phyloP scores from a whole-genome alignment of 2,888 invertebrate species.

The Malachius bipustulatus region DNA sequence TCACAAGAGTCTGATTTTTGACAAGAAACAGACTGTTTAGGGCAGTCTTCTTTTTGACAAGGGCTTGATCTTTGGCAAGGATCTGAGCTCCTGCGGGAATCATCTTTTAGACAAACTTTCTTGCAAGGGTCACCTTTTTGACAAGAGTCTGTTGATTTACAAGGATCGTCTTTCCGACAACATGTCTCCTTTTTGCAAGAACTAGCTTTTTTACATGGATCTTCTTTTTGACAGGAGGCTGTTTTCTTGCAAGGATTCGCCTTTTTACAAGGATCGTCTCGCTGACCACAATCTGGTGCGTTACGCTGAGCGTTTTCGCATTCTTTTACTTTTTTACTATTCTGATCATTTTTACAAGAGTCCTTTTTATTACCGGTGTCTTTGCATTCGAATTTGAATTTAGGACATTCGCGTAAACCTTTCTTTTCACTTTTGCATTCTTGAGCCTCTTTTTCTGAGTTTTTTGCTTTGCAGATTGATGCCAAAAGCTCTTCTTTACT shows the following conservation, averaged over 20 bases:
- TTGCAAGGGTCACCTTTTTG: conserved; percentile 1
- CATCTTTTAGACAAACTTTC: no score
- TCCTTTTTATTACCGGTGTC: neutral
- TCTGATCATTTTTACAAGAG: no score
- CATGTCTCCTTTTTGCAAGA: neutral
- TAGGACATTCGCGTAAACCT: no score
- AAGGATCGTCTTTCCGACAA: conserved; percentile 2
- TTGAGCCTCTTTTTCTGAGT: no score
- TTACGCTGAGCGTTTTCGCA: neutral
- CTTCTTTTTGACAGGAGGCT: conserved; percentile 1
- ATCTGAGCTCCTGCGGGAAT: no score
- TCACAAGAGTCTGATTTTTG: neutral
- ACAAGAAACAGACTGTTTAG: no score
- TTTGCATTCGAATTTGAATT: no score
- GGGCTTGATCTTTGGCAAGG: conserved; percentile 1
- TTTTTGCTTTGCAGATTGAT: no score
- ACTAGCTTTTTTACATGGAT: neutral
- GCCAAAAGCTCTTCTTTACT: no score
- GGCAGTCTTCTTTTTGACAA: no score
- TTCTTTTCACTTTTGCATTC: no score
- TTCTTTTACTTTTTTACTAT: neutral
- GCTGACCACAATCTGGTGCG: neutral
- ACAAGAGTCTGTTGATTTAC: neutral
- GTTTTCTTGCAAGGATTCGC: neutral
- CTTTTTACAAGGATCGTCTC: conserved; percentile 1